Conservation (phyloP, 2,113 vertebrate species). For the Ailurus styani region DNA sequence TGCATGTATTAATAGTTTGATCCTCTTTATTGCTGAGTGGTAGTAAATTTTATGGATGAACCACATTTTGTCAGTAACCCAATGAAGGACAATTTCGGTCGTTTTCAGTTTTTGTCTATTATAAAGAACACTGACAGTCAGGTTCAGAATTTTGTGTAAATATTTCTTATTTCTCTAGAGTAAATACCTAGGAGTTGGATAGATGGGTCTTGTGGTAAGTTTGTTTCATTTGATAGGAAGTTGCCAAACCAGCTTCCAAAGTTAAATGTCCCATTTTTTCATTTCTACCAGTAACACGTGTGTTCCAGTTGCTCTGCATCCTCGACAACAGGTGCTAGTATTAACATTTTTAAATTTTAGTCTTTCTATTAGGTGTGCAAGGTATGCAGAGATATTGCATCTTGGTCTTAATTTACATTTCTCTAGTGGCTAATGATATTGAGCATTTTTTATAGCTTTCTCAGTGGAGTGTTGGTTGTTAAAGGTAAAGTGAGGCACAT, state of each 20-base stretch:
- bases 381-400: neutral
- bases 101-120: neutral
- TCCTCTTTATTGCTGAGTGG: neutral
- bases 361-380: neutral
- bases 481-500: neutral
- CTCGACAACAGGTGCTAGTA: neutral
- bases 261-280: neutral
- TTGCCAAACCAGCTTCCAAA: neutral
- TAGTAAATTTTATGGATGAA: neutral
- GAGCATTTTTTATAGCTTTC: neutral
- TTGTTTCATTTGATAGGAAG: neutral
- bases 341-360: neutral
- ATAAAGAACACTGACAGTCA: neutral
- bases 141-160: neutral
- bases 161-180: neutral
- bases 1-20: neutral
- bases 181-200: neutral
- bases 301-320: neutral
- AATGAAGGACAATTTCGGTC: neutral
- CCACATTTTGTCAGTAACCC: neutral
- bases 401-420: neutral
- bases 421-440: neutral
- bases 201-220: neutral
- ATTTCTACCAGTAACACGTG: neutral
- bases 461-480: neutral